Evolutionary conservation across 1,140 invertebrate genomes (phyloP), one percentile per base, ranked within the genome.

Genomic region (Drosophila mayri): DNA sequence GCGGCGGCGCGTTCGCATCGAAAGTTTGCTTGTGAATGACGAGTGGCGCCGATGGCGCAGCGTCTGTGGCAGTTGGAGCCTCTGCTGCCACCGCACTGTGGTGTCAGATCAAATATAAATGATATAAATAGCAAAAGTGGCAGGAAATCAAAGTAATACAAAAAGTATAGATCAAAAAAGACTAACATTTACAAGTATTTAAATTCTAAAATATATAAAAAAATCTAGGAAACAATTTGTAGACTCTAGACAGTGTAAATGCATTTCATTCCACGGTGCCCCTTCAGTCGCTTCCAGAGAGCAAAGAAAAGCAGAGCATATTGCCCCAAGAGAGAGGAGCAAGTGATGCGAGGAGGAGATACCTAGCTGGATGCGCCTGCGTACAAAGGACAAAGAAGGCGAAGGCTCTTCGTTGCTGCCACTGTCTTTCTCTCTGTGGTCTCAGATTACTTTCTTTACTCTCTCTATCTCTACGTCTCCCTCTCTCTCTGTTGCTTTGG

Each of bases 1-100:
- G 62, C 60, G 60, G 54, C 52, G 54, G 54, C 72, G 62, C 77
- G 81, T 81, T 84, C 81, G 63, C 81, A 84, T 85, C 73, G 82
- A 87, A 82, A 79, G 78, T 87, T 86, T 55, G 60, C 52, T 59
- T 54, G 47, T 66, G 68, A 86, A 83, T 86, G 79, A 79, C 40
- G 44, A 47, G 32, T 35, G 41, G 57, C 49, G 61, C 28, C 74
- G 35, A 61, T 50, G 62, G 60, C 64, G 61, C 64, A 57, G 52
- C 77, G 67, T 54, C 64, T 54, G 66, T 52, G 61, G 47, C 62
- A 38, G 47, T 47, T 47, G 46, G 55, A 40, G 55, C 49, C 37
- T 54, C 58, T 40, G 28, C 63, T 43, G 66, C 22, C 25, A 47
- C 61, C 32, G 55, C 64, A 71, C 74, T 18, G 75, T 71, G 57